Base-by-base conservation (phyloP, 2,113 vertebrate species). In the Oncorhynchus tshawytscha region DNA sequence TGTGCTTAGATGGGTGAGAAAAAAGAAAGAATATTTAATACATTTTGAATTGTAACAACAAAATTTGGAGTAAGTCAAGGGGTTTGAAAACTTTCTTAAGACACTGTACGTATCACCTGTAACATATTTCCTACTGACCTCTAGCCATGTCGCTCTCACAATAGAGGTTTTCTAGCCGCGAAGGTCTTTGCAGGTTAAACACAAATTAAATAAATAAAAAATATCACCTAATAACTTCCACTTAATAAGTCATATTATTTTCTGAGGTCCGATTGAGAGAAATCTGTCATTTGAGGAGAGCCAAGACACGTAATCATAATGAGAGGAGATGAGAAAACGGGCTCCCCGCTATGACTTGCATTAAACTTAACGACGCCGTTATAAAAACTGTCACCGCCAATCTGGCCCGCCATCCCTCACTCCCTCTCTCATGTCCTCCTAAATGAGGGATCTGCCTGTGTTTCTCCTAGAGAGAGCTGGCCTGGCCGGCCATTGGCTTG, bases 321-420 rank as follows among this genome's bases (percentile, higher is more conserved):
- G 59, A 70, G 77, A 54, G 51, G 73, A 74, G 81, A 84, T 77
- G 83, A 84, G 84, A 78, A 84, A 81, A 85, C 12, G 68, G 82
- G 51, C 74, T 57, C 62, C 83, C 86, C 60, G 71, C 74, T 27
- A 75, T 66, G 85, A 71, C 75, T 31, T 25, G 6, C 85, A 78
- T 90, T 86, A 89, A 90, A 90, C 77, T 83, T 91, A 89, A 89
- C 51, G 74, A 90, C 13, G 70, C 27, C 49, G 31, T 82, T 22
- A 85, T 85, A 84, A 90, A 82, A 82, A 60, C 69, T 71, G 83
- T 62, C 48, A 59, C 78, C 82, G 13, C 34, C 69, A 51, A 79
- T 73, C 74, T 68, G 77, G 68, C 73, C 1, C 39, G 5, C 51
- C 1, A 70, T 31, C 64, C 66, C 25, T 29, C 25, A 20, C 66